These are phyloP conservation scores for Sycon ciliatum DNA, from an alignment of 37 sponge, comb jelly and placozoan genomes.

Conservation along the genomic window DNA sequence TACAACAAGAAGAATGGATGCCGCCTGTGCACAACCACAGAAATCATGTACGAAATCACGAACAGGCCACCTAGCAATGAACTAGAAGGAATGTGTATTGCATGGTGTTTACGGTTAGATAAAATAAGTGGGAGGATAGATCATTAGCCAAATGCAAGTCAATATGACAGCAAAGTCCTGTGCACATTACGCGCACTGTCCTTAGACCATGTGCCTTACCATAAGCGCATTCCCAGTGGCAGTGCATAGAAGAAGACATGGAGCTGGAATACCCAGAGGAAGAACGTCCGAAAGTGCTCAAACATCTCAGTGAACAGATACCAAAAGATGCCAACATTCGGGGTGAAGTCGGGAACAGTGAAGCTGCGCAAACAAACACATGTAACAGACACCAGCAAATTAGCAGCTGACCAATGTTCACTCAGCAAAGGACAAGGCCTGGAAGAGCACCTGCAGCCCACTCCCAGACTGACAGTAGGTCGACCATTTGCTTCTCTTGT, in stretches of 20 bases:
- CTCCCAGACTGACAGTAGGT: background rate
- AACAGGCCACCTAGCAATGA: too few relatives aligned
- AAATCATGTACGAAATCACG: too few relatives aligned
- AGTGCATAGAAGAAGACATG: constrained; percentile 66
- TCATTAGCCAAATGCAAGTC: constrained; percentile 9
- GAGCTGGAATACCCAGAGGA: constrained; percentile 92
- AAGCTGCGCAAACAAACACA: constrained; percentile 28
- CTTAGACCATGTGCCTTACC: constrained; percentile 28
- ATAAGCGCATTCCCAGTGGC: constrained; percentile 62
- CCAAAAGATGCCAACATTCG: constrained; percentile 95
- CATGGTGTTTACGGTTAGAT: background rate
- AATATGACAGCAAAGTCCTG: too few relatives aligned
- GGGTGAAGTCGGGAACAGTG: constrained; percentile 75
- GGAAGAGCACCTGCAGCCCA: background rate
- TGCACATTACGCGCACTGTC: background rate
- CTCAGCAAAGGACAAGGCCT: background rate
- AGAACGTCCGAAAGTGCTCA: constrained; percentile 86
- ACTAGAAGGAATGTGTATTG: too few relatives aligned
- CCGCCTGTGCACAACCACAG: constrained; percentile 33
- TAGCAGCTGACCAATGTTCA: background rate
- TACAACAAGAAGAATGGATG: constrained; percentile 73
- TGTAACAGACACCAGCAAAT: constrained; percentile 5
- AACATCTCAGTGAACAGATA: constrained; percentile 96
- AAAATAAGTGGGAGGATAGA: background rate
- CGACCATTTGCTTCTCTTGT: too few relatives aligned